These are phyloP conservation scores for Eurypyga helias DNA, from an alignment of 2,113 vertebrate species.

Conservation along the genomic window DNA sequence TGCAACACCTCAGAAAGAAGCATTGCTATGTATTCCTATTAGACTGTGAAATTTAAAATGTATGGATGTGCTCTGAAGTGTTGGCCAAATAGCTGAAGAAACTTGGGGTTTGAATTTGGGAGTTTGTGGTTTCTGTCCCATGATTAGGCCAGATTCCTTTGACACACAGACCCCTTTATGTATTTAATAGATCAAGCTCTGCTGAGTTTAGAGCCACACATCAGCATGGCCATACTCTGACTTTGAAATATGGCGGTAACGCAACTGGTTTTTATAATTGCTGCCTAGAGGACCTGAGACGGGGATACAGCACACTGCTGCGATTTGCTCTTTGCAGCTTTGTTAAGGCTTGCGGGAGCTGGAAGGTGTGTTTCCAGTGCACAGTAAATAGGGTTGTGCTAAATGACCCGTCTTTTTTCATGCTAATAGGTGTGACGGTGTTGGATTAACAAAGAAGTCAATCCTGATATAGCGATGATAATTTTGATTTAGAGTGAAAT, in stretches of 20 bases:
- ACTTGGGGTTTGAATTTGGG: not conserved
- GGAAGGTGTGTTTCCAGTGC: slow-evolving; percentile 12
- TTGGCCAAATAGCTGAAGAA: not conserved
- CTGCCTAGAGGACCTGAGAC: slow-evolving; percentile 17
- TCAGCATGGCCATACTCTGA: not conserved
- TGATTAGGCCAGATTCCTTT: slow-evolving; percentile 17
- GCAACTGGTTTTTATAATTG: slow-evolving; percentile 14
- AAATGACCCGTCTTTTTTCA: slow-evolving; percentile 38
- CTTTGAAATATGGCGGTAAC: slow-evolving; percentile 22
- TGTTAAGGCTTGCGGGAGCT: not conserved
- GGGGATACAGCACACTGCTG: not conserved
- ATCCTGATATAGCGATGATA: not conserved
- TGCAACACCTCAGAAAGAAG: slow-evolving; percentile 42
- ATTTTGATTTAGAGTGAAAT: slow-evolving; percentile 14
- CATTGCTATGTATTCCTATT: slow-evolving; percentile 19
- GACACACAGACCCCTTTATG: slow-evolving; percentile 50
- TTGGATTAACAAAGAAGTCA: slow-evolving; percentile 27
- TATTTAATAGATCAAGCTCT: slow-evolving; percentile 17
- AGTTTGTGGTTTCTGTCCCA: slow-evolving; percentile 37
- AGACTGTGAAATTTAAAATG: slow-evolving; percentile 28
- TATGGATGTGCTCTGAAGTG: slow-evolving; percentile 28
- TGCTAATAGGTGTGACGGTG: slow-evolving; percentile 28
- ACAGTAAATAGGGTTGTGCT: slow-evolving; percentile 1
- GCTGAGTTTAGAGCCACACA: not conserved
- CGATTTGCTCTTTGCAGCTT: slow-evolving; percentile 20